phyloP scores from a whole-genome alignment of 2,888 invertebrate species.

The Erynnis tages region DNA sequence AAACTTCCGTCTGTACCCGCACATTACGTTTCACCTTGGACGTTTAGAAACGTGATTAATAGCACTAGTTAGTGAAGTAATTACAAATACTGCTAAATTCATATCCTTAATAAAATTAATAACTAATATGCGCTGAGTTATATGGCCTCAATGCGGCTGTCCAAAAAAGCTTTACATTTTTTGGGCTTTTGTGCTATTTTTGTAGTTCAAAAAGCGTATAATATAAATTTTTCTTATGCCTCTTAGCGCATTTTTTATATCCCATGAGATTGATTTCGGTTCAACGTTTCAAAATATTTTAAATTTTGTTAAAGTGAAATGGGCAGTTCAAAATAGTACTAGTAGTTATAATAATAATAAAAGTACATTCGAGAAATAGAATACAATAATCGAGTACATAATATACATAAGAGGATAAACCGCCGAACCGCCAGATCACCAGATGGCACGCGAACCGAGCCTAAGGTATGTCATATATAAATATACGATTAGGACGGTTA shows the following conservation, averaged over 20 bases:
- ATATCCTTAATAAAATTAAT: constrained; percentile 8
- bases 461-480: constrained; percentile 5
- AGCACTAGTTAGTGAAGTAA: neutral
- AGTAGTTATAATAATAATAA: neutral
- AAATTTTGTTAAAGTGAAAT: too few species aligned
- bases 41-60: constrained; percentile 1
- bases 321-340: neutral
- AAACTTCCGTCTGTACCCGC: constrained; percentile 4
- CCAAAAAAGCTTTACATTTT: too few species aligned
- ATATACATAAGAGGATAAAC: neutral
- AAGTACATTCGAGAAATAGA: neutral
- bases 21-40: neutral
- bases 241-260: too few species aligned
- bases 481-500: neutral
- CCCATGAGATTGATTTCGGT: too few species aligned
- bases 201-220: too few species aligned
- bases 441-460: constrained; percentile 10
- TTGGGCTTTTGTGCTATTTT: too few species aligned
- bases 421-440: neutral
- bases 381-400: too few species aligned
- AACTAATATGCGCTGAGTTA: too few species aligned
- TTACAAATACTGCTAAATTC: neutral
- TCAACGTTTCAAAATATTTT: too few species aligned
- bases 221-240: too few species aligned
- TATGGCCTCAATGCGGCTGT: too few species aligned